A percentile compares a stretch with the other conserved stretches of the same genome.
phyloP scores from a whole-genome alignment of 2,888 invertebrate genomes.

The Antheraea assamensis region DNA sequence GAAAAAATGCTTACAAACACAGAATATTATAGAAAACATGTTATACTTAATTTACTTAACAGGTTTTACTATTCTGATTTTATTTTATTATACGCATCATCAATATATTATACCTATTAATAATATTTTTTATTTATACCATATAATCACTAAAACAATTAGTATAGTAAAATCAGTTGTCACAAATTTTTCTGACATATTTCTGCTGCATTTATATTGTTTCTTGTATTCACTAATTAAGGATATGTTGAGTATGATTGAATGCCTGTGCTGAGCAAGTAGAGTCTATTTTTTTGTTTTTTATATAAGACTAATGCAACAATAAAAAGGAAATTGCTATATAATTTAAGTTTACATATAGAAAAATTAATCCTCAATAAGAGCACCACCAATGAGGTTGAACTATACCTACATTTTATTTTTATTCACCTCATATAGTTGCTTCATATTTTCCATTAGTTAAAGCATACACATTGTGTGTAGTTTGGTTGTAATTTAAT shows the following conservation, averaged over 20 bases:
- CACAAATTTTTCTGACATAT: background rate
- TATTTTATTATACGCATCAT: background rate
- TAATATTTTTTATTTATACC: background rate
- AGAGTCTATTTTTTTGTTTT: background rate
- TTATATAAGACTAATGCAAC: background rate
- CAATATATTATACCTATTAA: background rate
- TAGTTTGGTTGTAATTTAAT: background rate
- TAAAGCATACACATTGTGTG: background rate
- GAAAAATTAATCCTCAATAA: too few relatives aligned
- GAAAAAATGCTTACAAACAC: slow-evolving; percentile 3
- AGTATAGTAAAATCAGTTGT: background rate
- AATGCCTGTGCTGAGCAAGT: background rate
- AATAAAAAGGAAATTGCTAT: background rate
- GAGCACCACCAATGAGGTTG: too few relatives aligned
- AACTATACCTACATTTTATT: too few relatives aligned
- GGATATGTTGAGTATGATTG: background rate
- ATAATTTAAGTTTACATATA: too few relatives aligned
- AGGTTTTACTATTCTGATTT: background rate
- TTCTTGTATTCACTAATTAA: background rate
- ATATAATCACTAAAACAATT: background rate
- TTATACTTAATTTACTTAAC: background rate
- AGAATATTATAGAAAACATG: background rate
- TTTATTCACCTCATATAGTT: too few relatives aligned
- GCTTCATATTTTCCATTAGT: too few relatives aligned
- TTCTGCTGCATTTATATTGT: background rate